Conservation (phyloP, 1,140 invertebrate species). For the Lepidurus arcticus region DNA sequence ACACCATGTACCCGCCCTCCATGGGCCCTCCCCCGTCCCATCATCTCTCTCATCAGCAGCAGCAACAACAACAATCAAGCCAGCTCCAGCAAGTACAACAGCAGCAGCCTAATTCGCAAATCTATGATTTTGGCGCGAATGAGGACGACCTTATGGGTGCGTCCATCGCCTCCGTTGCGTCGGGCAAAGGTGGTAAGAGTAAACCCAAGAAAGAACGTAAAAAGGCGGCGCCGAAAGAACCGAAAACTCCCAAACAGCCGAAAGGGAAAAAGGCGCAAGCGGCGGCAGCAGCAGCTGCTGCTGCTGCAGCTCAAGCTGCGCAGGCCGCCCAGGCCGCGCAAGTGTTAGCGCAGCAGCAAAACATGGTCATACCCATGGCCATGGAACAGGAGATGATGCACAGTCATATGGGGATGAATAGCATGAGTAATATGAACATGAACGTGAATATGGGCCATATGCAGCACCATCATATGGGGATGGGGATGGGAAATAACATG, state of each 20-base stretch:
- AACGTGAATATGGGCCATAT: not conserved
- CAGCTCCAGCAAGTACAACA: conserved; percentile 22
- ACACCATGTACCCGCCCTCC: conserved; percentile 4
- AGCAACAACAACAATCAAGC: not conserved
- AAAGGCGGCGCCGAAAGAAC: conserved; percentile 50
- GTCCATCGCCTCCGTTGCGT: conserved; percentile 14
- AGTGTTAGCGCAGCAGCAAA: not conserved
- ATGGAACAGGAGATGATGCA: conserved; percentile 7
- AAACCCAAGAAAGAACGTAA: conserved; percentile 36
- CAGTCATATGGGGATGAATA: conserved; percentile 3
- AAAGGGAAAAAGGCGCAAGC: conserved; percentile 49
- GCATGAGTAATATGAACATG: not conserved
- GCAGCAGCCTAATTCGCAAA: conserved; percentile 24
- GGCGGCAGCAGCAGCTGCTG: conserved; percentile 18
- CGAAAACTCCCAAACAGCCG: conserved; percentile 48
- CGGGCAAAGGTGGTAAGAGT: conserved; percentile 27
- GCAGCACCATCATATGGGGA: not conserved
- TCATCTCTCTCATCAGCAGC: conserved; percentile 17
- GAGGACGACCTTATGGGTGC: conserved; percentile 15
- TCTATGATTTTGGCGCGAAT: conserved; percentile 28
- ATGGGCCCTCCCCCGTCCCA: conserved; percentile 24
- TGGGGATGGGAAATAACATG: not conserved
- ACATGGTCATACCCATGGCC: not conserved
- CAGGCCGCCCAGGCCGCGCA: not conserved
- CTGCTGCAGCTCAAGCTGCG: conserved; percentile 24